Percentiles rank a stretch among this genome's conserved stretches.
phyloP scores from a whole-genome alignment of 2,797 vertebrate genomes.

The Catamblyrhynchus diadema region DNA sequence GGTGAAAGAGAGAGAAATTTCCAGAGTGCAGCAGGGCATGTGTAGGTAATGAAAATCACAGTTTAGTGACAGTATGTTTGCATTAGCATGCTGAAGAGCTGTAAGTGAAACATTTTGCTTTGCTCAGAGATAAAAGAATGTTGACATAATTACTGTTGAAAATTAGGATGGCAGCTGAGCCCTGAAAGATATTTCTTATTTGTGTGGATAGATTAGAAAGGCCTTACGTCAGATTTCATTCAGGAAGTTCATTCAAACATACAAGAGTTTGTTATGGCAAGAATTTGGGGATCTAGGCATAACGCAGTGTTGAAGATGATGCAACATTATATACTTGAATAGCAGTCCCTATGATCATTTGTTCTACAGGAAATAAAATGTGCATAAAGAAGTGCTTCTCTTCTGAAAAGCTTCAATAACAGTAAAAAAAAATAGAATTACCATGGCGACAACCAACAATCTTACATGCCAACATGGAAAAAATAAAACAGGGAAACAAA shows the following conservation, averaged over 20 bases:
- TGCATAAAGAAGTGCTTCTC: conserved; percentile 38
- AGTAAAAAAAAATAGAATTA: conserved; percentile 67
- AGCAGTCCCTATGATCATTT: not conserved
- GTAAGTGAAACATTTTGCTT: not conserved
- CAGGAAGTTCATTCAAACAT: not conserved
- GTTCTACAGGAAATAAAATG: not conserved
- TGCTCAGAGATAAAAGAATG: not conserved
- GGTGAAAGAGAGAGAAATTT: not conserved
- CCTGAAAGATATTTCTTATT: not conserved
- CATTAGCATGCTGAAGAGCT: not conserved
- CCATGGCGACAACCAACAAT: conserved; percentile 74
- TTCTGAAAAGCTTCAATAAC: conserved; percentile 66
- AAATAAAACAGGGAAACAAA: conserved; percentile 61
- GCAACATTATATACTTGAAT: not conserved
- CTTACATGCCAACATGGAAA: conserved; percentile 44
- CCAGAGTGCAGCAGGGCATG: not conserved
- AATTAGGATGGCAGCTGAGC: not conserved
- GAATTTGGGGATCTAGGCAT: not conserved
- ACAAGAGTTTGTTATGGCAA: not conserved
- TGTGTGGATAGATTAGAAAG: not conserved
- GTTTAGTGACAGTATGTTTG: not conserved
- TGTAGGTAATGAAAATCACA: not conserved
- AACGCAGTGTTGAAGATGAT: not conserved
- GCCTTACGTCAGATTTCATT: not conserved
- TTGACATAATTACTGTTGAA: not conserved